A percentile compares a stretch with the other conserved stretches of the same genome.
These are phyloP conservation scores for Drosophila lacertosa DNA, from an alignment of 1,140 invertebrate species.

Conservation along the genomic window DNA sequence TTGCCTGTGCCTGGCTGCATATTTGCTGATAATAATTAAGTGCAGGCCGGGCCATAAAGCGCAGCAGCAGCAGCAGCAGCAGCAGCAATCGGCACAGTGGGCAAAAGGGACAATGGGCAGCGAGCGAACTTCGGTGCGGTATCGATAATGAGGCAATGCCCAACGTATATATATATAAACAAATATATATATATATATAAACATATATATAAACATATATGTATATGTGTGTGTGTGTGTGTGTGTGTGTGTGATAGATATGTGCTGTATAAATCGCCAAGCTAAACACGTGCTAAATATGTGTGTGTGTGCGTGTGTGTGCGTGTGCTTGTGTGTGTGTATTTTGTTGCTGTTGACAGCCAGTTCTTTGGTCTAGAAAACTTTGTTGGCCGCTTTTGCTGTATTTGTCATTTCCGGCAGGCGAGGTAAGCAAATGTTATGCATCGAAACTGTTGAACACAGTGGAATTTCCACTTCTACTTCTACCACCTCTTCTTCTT, in stretches of 20 bases:
- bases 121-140: conserved; percentile 48
- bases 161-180: background rate
- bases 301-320: conserved; percentile 2
- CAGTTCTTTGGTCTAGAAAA: conserved; percentile 39
- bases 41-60: conserved; percentile 77
- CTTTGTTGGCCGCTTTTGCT: conserved; percentile 24
- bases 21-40: conserved; percentile 83
- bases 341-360: conserved; percentile 23
- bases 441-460: conserved; percentile 56
- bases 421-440: conserved; percentile 79
- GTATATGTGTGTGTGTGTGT: background rate
- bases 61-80: too few species aligned
- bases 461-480: background rate
- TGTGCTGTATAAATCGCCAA: too few species aligned
- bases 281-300: too few species aligned
- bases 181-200: conserved; percentile 1
- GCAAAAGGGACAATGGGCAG: background rate
- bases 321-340: background rate
- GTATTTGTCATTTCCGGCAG: conserved; percentile 71
- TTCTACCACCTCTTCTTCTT: background rate
- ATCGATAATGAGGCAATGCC: conserved; percentile 75
- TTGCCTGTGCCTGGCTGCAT: conserved; percentile 59
- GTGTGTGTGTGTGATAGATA: conserved; percentile 18
- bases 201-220: conserved; percentile 7
- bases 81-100: conserved; percentile 1